Percentiles rank a stretch among this genome's conserved stretches.
These are phyloP conservation scores for Drosophila quinaria DNA, from an alignment of 2,888 invertebrate genomes.

Conservation along the genomic window DNA sequence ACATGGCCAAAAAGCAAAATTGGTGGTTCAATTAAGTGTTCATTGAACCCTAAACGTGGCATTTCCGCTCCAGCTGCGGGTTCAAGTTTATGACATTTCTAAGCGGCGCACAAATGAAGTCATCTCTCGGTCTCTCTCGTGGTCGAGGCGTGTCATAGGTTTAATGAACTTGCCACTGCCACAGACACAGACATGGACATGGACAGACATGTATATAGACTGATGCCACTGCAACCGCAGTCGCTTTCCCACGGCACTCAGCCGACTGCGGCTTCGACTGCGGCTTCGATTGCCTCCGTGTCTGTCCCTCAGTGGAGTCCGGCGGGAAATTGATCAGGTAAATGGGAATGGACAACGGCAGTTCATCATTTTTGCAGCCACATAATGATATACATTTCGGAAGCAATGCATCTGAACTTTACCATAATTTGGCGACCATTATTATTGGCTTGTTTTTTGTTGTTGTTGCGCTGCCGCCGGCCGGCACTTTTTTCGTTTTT, in stretches of 20 bases:
- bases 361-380: constrained; percentile 71
- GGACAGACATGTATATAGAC: constrained; percentile 15
- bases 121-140: constrained; percentile 44
- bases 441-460: constrained; percentile 53
- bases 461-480: constrained; percentile 22
- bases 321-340: constrained; percentile 42
- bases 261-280: constrained; percentile 18
- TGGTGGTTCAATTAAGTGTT: constrained; percentile 59
- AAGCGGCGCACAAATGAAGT: constrained; percentile 66
- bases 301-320: constrained; percentile 30
- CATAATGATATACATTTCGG: constrained; percentile 79
- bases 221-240: constrained; percentile 36
- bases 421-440: constrained; percentile 73
- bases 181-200: constrained; percentile 3
- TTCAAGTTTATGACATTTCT: constrained; percentile 77
- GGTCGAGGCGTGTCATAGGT: constrained; percentile 64
- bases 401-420: constrained; percentile 77
- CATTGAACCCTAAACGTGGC: constrained; percentile 61
- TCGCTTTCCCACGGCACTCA: constrained; percentile 70
- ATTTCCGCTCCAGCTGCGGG: constrained; percentile 61
- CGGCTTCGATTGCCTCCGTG: background rate
- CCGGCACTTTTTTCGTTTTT: constrained; percentile 40
- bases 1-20: constrained; percentile 48
- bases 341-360: constrained; percentile 61
- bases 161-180: constrained; percentile 63